Conservation (phyloP, 2,113 vertebrate genomes). For the Aegithalos caudatus region DNA sequence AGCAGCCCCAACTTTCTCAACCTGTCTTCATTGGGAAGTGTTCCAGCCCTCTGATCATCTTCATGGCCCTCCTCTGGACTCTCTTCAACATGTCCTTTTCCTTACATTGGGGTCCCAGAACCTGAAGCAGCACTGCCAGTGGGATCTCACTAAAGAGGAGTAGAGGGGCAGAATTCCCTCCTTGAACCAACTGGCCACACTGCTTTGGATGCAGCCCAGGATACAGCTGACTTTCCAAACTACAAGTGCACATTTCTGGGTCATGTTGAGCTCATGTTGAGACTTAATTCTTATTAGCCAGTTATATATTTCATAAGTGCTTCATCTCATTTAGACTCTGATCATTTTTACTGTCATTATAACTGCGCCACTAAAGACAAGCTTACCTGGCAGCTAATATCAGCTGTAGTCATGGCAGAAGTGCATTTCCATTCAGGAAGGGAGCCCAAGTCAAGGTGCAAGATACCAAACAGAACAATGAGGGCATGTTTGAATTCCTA, state of each 20-base stretch:
- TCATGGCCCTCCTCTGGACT: fast-evolving
- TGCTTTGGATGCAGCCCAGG: background rate
- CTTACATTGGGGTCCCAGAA: background rate
- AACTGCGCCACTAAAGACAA: background rate
- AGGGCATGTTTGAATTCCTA: background rate
- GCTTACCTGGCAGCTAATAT: background rate
- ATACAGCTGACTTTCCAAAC: background rate
- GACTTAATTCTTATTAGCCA: background rate
- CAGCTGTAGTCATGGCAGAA: background rate
- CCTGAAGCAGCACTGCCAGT: background rate
- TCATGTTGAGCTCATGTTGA: background rate
- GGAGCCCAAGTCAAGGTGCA: background rate
- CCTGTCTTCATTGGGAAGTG: background rate
- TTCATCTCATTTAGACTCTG: background rate
- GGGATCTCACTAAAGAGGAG: background rate
- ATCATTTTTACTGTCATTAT: background rate
- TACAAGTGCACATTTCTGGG: background rate
- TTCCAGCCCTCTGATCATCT: background rate
- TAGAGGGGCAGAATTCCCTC: background rate
- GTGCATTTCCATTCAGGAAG: background rate
- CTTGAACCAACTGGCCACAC: background rate
- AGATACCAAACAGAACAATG: background rate
- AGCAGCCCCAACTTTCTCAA: background rate
- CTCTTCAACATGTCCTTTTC: background rate
- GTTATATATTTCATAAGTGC: background rate